These are phyloP conservation scores for Hydrozoanthus gracilis DNA, from an alignment of 92 coral and sea anemone species.

Conservation along the genomic window DNA sequence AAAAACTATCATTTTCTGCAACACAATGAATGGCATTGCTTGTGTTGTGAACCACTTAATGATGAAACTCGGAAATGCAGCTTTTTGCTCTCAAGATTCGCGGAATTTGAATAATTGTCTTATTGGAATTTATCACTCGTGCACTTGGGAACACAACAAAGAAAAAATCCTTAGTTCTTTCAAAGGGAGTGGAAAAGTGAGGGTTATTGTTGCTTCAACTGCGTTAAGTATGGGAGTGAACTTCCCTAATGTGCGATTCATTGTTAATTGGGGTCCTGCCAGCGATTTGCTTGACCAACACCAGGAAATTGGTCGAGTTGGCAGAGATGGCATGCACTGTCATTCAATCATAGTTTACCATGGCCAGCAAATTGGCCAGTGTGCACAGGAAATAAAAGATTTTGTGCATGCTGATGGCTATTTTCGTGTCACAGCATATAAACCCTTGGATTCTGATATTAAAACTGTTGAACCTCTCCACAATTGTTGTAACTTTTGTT, in stretches of 20 bases:
- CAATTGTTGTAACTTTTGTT: conserved; percentile 47
- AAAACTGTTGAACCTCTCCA: conserved; percentile 17
- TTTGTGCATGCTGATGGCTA: conserved; percentile 43
- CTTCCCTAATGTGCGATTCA: conserved; percentile 53
- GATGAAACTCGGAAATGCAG: conserved; percentile 42
- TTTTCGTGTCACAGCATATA: conserved; percentile 42
- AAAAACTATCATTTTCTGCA: conserved; percentile 48
- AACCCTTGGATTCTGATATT: conserved; percentile 28
- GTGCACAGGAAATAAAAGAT: conserved; percentile 38
- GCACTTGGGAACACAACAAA: conserved; percentile 43
- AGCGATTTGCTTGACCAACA: conserved; percentile 44
- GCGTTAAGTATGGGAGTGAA: conserved; percentile 66
- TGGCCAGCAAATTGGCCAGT: conserved; percentile 54
- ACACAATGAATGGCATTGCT: conserved; percentile 46
- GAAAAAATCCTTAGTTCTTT: conserved; percentile 13
- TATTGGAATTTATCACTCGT: conserved; percentile 58
- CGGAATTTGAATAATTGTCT: conserved; percentile 6
- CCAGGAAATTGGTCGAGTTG: conserved; percentile 57
- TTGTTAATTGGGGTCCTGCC: conserved; percentile 54
- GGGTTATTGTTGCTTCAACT: conserved; percentile 52
- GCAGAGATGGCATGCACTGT: conserved; percentile 42
- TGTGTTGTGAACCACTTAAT: conserved; percentile 42
- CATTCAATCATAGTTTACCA: conserved; percentile 26
- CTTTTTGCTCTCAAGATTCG: not conserved
- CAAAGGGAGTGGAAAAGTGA: conserved; percentile 42